Conservation (phyloP, 2,113 vertebrate genomes). For the Vidua chalybeata region DNA sequence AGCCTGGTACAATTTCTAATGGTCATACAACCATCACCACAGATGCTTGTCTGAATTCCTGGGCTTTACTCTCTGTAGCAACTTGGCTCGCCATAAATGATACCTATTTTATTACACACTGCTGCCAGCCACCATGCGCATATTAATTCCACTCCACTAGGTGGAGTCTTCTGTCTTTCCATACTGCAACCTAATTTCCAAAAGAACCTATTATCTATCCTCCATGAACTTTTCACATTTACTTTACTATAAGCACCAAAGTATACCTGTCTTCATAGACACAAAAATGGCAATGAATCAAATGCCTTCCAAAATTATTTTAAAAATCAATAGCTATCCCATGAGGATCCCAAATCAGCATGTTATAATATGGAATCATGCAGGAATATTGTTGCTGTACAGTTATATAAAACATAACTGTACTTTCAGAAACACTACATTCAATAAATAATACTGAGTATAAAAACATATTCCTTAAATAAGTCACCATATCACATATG, state of each 20-base stretch:
- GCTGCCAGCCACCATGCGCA: background rate
- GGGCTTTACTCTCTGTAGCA: background rate
- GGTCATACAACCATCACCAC: background rate
- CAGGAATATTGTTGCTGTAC: background rate
- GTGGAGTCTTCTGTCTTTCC: conserved; percentile 67
- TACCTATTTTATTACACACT: background rate
- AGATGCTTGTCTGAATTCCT: background rate
- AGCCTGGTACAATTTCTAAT: background rate
- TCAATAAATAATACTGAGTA: background rate
- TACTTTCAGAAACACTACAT: background rate
- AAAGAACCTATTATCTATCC: background rate
- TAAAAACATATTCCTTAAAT: background rate
- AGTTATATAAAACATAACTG: background rate
- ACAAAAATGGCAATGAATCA: background rate
- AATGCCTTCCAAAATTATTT: background rate
- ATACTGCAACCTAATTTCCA: background rate
- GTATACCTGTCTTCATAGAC: background rate
- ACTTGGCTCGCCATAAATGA: background rate
- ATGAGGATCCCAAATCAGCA: background rate
- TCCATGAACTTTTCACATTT: background rate
- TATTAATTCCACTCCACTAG: conserved; percentile 68
- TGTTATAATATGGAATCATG: background rate
- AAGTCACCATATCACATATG: background rate
- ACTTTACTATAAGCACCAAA: background rate
- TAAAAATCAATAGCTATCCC: background rate